These are phyloP conservation scores for Macaca mulatta DNA, from an alignment of 2,113 vertebrate species.

Conservation along the genomic window DNA sequence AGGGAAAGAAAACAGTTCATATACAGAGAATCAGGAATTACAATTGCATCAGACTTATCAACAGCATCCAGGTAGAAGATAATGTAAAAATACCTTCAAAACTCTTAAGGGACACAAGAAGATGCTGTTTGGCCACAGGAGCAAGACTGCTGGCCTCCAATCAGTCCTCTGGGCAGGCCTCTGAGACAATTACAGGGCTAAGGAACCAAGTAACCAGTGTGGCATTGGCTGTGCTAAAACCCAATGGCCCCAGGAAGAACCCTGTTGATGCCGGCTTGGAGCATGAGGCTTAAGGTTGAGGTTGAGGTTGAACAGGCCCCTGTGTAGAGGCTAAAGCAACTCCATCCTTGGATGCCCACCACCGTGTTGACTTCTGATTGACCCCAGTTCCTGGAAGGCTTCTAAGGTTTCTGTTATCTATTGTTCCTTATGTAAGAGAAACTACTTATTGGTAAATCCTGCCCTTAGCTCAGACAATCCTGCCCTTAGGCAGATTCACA, in stretches of 20 bases:
- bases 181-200: neutral
- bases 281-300: neutral
- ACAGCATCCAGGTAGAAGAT: too few relatives aligned
- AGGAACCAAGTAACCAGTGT: rapidly evolving
- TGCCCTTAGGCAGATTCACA: neutral
- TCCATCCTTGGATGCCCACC: neutral
- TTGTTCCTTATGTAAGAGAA: neutral
- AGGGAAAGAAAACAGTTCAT: neutral
- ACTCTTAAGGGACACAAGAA: neutral
- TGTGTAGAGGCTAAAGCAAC: neutral
- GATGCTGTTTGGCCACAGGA: neutral
- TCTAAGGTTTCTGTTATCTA: neutral
- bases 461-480: too few relatives aligned
- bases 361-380: neutral
- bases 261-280: neutral
- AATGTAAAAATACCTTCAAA: neutral
- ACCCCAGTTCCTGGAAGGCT: neutral
- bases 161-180: neutral
- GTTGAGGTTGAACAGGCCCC: neutral
- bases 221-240: neutral
- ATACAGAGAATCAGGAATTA: neutral
- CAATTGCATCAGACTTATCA: rapidly evolving
- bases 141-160: neutral
- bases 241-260: rapidly evolving
- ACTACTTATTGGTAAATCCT: neutral